These are phyloP conservation scores for Ceratothoa steindachneri DNA, from an alignment of 2,888 invertebrate species.

Conservation along the genomic window DNA sequence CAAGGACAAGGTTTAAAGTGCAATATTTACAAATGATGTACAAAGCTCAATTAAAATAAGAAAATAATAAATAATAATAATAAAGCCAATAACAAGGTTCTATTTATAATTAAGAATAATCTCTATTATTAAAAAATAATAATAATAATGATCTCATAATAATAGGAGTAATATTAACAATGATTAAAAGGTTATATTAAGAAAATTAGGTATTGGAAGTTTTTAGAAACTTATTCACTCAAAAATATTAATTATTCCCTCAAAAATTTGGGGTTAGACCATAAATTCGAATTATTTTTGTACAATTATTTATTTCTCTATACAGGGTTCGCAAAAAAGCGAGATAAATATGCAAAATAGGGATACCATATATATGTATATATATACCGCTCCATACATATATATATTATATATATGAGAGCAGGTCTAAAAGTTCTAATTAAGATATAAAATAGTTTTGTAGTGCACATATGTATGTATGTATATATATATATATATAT, in stretches of 20 bases:
- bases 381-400: background rate
- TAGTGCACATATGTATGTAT: constrained; percentile 8
- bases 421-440: too few relatives aligned
- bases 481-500: constrained; percentile 12
- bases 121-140: background rate
- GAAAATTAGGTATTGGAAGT: too few relatives aligned
- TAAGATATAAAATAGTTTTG: too few relatives aligned
- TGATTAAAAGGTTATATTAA: too few relatives aligned
- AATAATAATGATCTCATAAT: too few relatives aligned
- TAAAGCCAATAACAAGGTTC: background rate
- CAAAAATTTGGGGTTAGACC: background rate
- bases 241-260: background rate
- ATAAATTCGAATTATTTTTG: background rate
- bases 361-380: background rate
- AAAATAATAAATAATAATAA: background rate
- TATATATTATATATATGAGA: background rate
- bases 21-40: constrained; percentile 10
- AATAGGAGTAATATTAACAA: too few relatives aligned
- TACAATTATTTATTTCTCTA: background rate
- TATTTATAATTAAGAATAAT: background rate
- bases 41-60: background rate
- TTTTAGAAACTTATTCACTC: too few relatives aligned
- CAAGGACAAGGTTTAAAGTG: constrained; percentile 7
- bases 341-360: too few relatives aligned
- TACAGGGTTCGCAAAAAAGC: background rate